Conservation (phyloP, 2,888 invertebrate genomes). For the Ectemnius lituratus region DNA sequence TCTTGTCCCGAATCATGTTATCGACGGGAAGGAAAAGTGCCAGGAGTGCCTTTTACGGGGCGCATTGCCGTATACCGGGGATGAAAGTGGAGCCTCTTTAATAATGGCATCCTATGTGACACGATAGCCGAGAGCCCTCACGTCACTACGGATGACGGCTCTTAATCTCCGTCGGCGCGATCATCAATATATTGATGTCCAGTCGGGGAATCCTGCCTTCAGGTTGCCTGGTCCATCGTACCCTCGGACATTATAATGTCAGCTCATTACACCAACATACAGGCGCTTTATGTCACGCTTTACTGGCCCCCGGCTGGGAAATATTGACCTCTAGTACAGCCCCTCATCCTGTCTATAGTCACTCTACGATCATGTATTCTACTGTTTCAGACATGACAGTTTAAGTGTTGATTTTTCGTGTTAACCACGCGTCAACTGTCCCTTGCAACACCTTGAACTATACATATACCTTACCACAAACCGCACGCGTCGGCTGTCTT, state of each 20-base stretch:
- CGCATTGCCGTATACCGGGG: slow-evolving; percentile 8
- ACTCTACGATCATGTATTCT: slow-evolving; percentile 25
- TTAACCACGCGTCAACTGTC: slow-evolving; percentile 8
- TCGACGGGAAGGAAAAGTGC: background rate
- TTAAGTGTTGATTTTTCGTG: slow-evolving; percentile 49
- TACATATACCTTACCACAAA: background rate
- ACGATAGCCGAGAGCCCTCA: slow-evolving; percentile 27
- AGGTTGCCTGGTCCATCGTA: slow-evolving; percentile 28
- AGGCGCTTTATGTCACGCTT: slow-evolving; percentile 61
- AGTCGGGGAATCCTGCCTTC: slow-evolving; percentile 39
- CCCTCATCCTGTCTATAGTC: background rate
- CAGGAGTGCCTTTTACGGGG: slow-evolving; percentile 36
- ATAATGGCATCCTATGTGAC: slow-evolving; percentile 52
- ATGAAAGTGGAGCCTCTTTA: slow-evolving; percentile 37
- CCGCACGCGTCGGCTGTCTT: slow-evolving; percentile 20
- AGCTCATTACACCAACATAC: slow-evolving; percentile 62
- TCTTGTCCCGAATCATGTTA: slow-evolving; percentile 32
- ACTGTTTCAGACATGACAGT: slow-evolving; percentile 36
- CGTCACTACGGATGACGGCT: slow-evolving; percentile 51
- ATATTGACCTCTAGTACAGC: slow-evolving; percentile 56
- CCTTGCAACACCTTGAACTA: background rate
- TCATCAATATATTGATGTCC: slow-evolving; percentile 63
- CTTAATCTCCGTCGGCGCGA: slow-evolving; percentile 59
- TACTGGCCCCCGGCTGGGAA: slow-evolving; percentile 61
- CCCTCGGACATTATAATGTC: slow-evolving; percentile 62